A percentile compares a stretch with the other conserved stretches of the same genome.
Conservation (phyloP, 2,888 invertebrate species). For the Mongoloraphidia duomilia region DNA sequence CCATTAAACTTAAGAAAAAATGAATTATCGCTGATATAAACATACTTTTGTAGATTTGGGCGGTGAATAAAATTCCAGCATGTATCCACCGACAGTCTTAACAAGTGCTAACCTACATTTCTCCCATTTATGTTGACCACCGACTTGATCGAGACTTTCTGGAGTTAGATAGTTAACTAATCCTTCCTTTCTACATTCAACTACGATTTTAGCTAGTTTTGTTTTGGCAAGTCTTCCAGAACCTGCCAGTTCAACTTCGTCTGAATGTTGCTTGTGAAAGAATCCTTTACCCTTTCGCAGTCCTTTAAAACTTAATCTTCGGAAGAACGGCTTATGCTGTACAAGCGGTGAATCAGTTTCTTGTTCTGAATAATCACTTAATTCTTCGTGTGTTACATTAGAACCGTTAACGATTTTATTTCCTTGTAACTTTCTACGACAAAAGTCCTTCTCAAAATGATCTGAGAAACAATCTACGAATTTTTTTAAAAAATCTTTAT, state of each 20-base stretch:
- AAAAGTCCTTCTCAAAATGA: slow-evolving; percentile 70
- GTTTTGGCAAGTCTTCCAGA: slow-evolving; percentile 60
- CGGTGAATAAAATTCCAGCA: slow-evolving; percentile 91
- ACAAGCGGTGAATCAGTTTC: slow-evolving; percentile 69
- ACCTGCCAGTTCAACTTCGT: slow-evolving; percentile 61
- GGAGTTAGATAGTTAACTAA: slow-evolving; percentile 85
- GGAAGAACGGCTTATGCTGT: slow-evolving; percentile 69
- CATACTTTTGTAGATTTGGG: slow-evolving; percentile 78
- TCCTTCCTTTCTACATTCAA: slow-evolving; percentile 88
- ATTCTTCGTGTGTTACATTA: slow-evolving; percentile 23
- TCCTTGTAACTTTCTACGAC: slow-evolving; percentile 33
- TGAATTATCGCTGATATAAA: background rate
- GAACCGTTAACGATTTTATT: slow-evolving; percentile 31
- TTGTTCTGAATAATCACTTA: slow-evolving; percentile 54
- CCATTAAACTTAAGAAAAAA: background rate
- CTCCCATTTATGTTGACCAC: slow-evolving; percentile 85
- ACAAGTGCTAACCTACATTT: slow-evolving; percentile 81
- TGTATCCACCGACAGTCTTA: slow-evolving; percentile 86
- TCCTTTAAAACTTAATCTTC: slow-evolving; percentile 74
- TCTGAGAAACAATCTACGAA: slow-evolving; percentile 75
- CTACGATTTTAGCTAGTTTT: slow-evolving; percentile 80
- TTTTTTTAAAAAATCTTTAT: slow-evolving; percentile 65
- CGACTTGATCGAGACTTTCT: slow-evolving; percentile 73
- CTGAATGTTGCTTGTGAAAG: slow-evolving; percentile 82
- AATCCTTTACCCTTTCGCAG: slow-evolving; percentile 68